Base-by-base conservation (phyloP, 2,797 vertebrate genomes). In the Semotilus atromaculatus region DNA sequence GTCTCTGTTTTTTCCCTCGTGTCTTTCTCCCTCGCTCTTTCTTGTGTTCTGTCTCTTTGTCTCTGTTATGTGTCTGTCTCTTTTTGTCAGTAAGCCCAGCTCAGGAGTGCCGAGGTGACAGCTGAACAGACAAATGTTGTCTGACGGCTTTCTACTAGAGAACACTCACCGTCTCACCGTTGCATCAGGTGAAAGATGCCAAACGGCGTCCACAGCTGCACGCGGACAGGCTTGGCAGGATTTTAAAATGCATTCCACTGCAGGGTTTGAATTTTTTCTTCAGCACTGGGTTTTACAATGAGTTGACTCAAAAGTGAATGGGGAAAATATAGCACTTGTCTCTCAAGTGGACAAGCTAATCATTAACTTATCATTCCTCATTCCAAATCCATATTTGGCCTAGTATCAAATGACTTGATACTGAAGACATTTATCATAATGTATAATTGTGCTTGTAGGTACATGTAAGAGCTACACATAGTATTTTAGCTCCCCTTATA, bases 71-170 rank as follows among this genome's bases (percentile, higher is more conserved):
- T 81, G 53, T 76, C 40, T 45, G 66, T 76, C 71, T 81, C 16
- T 84, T 51, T 84, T 58, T 84, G 67, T 80, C 76, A 85, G 38
- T 51, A 58, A 62, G 75, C 38, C 67, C 40, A 64, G 76, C 76
- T 85, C 67, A 72, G 76, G 67, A 87, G 64, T 71, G 38, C 60
- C 40, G 72, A 80, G 78, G 82, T 84, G 86, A 84, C 85, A 84
- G 79, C 82, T 40, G 68, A 76, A 78, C 36, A 78, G 79, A 26
- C 78, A 75, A 38, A 80, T 26, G 67, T 71, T 83, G 82, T 82
- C 78, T 84, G 81, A 68, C 7, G 53, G 78, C 45, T 66, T 73
- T 67, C 45, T 79, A 48, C 64, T 48, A 62, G 58, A 71, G 80
- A 77, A 81, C 72, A 80, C 60, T 86, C 85, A 26, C 23, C 34